Evolutionary conservation across 2,113 vertebrate species (phyloP), one percentile per base, ranked within the genome.

Genomic region (Pleuronectes platessa): DNA sequence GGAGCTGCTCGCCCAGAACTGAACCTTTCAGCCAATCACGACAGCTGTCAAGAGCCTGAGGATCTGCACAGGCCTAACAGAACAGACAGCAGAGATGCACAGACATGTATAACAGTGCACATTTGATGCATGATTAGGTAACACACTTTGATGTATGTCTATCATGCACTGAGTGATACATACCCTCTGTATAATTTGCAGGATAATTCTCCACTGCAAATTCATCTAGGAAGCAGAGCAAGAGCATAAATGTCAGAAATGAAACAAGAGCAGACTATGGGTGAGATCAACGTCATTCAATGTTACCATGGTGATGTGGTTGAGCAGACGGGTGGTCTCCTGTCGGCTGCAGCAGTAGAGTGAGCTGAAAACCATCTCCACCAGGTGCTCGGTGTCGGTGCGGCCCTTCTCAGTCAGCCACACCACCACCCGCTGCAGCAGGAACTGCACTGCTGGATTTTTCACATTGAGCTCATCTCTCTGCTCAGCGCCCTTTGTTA

Each of bases 151-250:
- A 40, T 9, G 5, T 4, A 21, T 26, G 24, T 31, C 0, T 13
- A 10, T 21, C 18, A 1, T 9, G 21, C 61, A 59, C 0, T 49
- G 0, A 76, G 59, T 31, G 20, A 68, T 42, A 42, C 86, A 14
- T 95, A 99, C 98, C 96, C 96, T 97, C 80, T 97, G 94, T 89
- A 99, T 95, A 78, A 98, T 94, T 69, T 96, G 96, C 56, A 97
- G 95, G 69, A 96, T 88, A 73, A 97, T 91, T 79, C 86, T 87
- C 95, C 96, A 98, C 10, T 94, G 92, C 35, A 97, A 91, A 63
- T 96, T 92, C 95, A 96, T 95, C 97, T 99, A 78, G 7, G 78
- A 77, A 80, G 17, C 62, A 83, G 27, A 90, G 27, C 68, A 0
- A 70, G 24, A 84, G 74, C 11, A 68, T 40, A 24, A 1, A 60